These are phyloP conservation scores for Andrena camellia DNA, from an alignment of 2,888 invertebrate species.

Conservation along the genomic window DNA sequence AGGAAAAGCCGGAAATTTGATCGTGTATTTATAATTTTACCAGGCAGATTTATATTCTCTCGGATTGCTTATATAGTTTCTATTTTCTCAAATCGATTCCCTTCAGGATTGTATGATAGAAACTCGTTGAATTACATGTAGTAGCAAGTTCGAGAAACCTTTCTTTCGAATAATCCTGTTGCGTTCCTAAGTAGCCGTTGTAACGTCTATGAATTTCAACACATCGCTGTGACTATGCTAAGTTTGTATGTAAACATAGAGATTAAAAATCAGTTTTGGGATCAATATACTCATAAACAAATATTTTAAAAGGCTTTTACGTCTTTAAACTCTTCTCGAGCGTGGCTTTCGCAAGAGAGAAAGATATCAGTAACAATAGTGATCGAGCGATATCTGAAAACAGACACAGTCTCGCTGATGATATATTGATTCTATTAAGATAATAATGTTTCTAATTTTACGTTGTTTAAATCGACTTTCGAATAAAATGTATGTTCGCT, in stretches of 20 bases:
- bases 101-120: slow-evolving; percentile 43
- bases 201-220: slow-evolving; percentile 66
- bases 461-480: slow-evolving; percentile 56
- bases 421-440: slow-evolving; percentile 56
- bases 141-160: slow-evolving; percentile 46
- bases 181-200: slow-evolving; percentile 72
- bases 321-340: slow-evolving; percentile 9
- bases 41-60: neutral
- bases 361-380: slow-evolving; percentile 2
- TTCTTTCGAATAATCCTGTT: slow-evolving; percentile 60
- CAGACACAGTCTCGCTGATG: slow-evolving; percentile 19
- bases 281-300: slow-evolving; percentile 67
- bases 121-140: slow-evolving; percentile 42
- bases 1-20: slow-evolving; percentile 51
- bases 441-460: slow-evolving; percentile 53
- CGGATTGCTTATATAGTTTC: slow-evolving; percentile 25
- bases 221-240: slow-evolving; percentile 79
- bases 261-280: slow-evolving; percentile 77
- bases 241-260: slow-evolving; percentile 73
- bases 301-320: slow-evolving; percentile 36
- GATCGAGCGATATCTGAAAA: slow-evolving; percentile 4
- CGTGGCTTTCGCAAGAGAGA: slow-evolving; percentile 8
- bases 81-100: slow-evolving; percentile 16
- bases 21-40: slow-evolving; percentile 35
- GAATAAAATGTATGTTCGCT: slow-evolving; percentile 53